Base-by-base conservation (phyloP, 2,797 vertebrate species). In the Pseudochirops cupreus region DNA sequence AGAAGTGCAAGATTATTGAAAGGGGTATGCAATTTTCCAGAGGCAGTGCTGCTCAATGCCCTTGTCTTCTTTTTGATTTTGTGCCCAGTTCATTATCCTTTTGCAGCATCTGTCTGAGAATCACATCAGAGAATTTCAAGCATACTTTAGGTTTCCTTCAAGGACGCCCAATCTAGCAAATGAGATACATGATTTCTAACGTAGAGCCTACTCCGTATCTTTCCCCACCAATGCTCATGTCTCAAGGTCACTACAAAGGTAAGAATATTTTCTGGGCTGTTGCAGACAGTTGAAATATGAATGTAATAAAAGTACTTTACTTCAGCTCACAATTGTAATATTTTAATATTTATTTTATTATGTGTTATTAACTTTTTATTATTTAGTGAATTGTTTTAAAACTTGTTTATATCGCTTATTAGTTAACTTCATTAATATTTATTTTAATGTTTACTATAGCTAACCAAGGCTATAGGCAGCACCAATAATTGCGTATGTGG, bases 221-320 rank as follows among this genome's bases (percentile, higher is more conserved):
- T 50, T 28, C 39, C 21, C 5, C 92, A n/a, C 1, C 28, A 89
- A 92, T 18, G 54, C 94, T 91, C 12, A 94, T 26, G 28, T 58
- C 3, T 53, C 26, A 58, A 50, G 3, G 57, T 96, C 24, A 94
- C 9, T 55, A 92, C 91, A 18, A 39, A 39, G 21, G 5, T 55
- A 96, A 54, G 39, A 53, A 33, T 91, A 93, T n/a, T 90, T 58
- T 82, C 10, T 57, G 92, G 26, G 28, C 7, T 92, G 3, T 28
- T 93, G 7, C 94, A 95, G 53, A 92, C 54, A 93, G 1, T 33
- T 92, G 11, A 97, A 94, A 54, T 92, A 56, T 39, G 94, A 96
- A 53, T 95, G 39, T 9, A 92, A 6, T 62, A 93, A 91, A 91
- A 92, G 10, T 90, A 13, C 91, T 90, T 24, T 46, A 50, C 46